A percentile compares a stretch with the other conserved stretches of the same genome.
These are phyloP conservation scores for Troglohyphantes excavatus DNA, from an alignment of 2,888 invertebrate genomes.

Conservation along the genomic window DNA sequence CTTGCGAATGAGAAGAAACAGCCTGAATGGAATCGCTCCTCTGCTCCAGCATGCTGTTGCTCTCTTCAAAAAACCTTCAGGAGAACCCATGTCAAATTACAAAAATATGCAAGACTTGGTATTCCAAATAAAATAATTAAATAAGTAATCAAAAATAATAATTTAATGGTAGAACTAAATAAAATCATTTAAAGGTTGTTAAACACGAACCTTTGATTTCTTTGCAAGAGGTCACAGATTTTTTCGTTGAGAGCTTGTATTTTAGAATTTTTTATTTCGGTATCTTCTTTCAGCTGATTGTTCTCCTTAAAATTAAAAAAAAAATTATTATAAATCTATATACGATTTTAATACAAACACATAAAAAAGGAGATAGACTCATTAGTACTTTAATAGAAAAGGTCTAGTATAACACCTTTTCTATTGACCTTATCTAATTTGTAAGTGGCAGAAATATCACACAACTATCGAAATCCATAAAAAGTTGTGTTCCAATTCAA, in stretches of 20 bases:
- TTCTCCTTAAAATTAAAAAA: constrained; percentile 78
- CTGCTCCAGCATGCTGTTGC: constrained; percentile 72
- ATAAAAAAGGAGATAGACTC: no score
- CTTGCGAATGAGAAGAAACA: constrained; percentile 58
- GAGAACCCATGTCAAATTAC: no score
- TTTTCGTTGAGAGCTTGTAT: constrained; percentile 79
- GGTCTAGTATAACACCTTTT: no score
- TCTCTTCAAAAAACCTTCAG: constrained; percentile 77
- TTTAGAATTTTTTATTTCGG: constrained; percentile 78
- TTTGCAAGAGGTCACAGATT: constrained; percentile 80
- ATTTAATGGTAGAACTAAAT: neutral
- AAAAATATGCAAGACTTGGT: neutral
- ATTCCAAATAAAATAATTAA: neutral
- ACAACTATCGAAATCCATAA: no score
- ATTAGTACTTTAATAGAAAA: no score
- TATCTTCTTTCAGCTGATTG: constrained; percentile 78
- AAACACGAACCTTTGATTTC: constrained; percentile 75
- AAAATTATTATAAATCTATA: no score
- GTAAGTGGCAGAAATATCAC: no score
- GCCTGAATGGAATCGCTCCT: constrained; percentile 68
- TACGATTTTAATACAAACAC: no score
- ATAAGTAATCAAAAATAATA: neutral
- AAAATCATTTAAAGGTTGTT: neutral
- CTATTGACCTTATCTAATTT: no score
- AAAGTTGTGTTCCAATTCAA: no score